A percentile compares a stretch with the other conserved stretches of the same genome.
Conservation (phyloP, 1,140 invertebrate genomes). For the Thereuonema tuberculata region DNA sequence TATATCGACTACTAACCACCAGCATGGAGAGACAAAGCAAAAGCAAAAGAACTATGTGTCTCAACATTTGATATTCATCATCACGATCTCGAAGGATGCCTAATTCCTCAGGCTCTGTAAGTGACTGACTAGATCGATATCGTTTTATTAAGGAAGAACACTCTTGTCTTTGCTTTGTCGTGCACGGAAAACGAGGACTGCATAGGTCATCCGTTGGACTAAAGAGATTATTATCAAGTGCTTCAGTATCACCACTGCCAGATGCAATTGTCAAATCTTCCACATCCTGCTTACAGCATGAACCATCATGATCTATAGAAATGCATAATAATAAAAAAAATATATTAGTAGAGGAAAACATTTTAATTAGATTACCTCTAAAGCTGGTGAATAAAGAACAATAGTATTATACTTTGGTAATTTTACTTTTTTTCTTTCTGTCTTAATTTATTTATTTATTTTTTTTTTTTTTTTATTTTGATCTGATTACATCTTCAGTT, state of each 20-base stretch:
- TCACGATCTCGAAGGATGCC: constrained; percentile 26
- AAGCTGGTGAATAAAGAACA: too few relatives aligned
- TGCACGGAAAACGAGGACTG: constrained; percentile 18
- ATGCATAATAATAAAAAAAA: not conserved
- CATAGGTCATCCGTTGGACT: constrained; percentile 8
- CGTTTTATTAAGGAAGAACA: constrained; percentile 38
- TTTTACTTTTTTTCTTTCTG: too few relatives aligned
- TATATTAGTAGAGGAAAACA: too few relatives aligned
- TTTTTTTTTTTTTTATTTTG: too few relatives aligned
- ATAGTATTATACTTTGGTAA: too few relatives aligned
- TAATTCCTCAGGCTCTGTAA: constrained; percentile 40
- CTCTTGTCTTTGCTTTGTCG: constrained; percentile 32
- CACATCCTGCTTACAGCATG: constrained; percentile 11
- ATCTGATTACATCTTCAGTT: too few relatives aligned
- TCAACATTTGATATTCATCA: constrained; percentile 54
- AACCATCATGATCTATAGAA: constrained; percentile 1
- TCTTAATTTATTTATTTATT: too few relatives aligned
- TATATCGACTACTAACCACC: too few relatives aligned
- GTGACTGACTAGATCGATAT: constrained; percentile 34
- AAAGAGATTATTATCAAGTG: constrained; percentile 8
- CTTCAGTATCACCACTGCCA: constrained; percentile 1
- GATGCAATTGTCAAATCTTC: constrained; percentile 2
- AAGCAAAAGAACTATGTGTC: constrained; percentile 69
- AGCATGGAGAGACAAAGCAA: too few relatives aligned
- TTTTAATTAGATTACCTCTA: too few relatives aligned